phyloP scores from a whole-genome alignment of 1,140 invertebrate genomes.

The Notospermus geniculatus region DNA sequence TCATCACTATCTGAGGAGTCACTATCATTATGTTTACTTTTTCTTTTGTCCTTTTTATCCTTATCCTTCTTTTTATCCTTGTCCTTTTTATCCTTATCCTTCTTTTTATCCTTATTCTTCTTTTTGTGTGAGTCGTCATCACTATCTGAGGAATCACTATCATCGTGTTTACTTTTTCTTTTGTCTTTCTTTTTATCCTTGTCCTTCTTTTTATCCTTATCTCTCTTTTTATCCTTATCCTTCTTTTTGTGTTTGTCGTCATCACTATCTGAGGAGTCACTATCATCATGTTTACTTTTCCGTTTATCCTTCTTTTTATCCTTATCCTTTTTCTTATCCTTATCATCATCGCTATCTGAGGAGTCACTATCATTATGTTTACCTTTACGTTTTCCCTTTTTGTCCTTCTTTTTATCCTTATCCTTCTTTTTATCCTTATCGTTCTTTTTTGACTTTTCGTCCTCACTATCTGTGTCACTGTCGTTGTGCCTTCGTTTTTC shows the following conservation, averaged over 20 bases:
- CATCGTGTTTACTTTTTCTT: conserved; percentile 3
- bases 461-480: not conserved
- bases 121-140: conserved; percentile 18
- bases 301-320: conserved; percentile 15
- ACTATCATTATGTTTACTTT: conserved; percentile 6
- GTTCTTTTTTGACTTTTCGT: conserved; percentile 20
- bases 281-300: conserved; percentile 5
- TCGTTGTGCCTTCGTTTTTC: not conserved
- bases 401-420: conserved; percentile 14
- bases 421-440: conserved; percentile 17
- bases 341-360: conserved; percentile 7
- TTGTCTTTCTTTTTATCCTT: conserved; percentile 19
- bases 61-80: conserved; percentile 14
- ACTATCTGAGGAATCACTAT: too few relatives aligned
- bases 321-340: conserved; percentile 23
- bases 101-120: conserved; percentile 20
- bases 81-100: conserved; percentile 13
- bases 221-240: conserved; percentile 18
- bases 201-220: conserved; percentile 21
- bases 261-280: not conserved
- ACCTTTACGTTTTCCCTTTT: conserved; percentile 15
- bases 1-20: too few relatives aligned
- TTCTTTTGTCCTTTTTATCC: conserved; percentile 15
- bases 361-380: conserved; percentile 1
- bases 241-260: conserved; percentile 20